Percentiles rank a stretch among this genome's conserved stretches.
phyloP scores from a whole-genome alignment of 2,888 invertebrate genomes.

The Drosophila neotestacea region DNA sequence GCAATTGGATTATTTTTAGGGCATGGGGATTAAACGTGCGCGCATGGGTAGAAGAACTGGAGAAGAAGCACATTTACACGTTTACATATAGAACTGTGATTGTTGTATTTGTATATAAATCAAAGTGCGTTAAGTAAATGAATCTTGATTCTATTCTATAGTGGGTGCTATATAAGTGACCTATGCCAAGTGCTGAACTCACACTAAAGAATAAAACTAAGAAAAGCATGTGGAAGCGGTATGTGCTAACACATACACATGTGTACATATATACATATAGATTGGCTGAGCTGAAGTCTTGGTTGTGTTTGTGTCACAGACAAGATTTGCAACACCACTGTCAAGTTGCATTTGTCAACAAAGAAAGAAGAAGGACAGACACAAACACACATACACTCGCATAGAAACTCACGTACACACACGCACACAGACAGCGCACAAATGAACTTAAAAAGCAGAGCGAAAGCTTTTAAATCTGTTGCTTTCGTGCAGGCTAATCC shows the following conservation, averaged over 20 bases:
- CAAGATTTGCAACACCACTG: constrained; percentile 80
- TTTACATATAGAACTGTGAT: background rate
- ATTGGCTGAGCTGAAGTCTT: constrained; percentile 22
- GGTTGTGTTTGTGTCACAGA: constrained; percentile 55
- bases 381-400: constrained; percentile 15
- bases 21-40: constrained; percentile 60
- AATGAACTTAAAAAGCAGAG: constrained; percentile 80
- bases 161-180: constrained; percentile 45
- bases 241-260: constrained; percentile 36
- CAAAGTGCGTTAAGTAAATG: constrained; percentile 5
- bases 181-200: constrained; percentile 49
- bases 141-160: background rate
- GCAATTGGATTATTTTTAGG: constrained; percentile 71
- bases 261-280: constrained; percentile 10
- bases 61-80: constrained; percentile 7
- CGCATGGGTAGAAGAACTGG: constrained; percentile 47
- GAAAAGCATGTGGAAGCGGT: constrained; percentile 49
- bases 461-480: constrained; percentile 85
- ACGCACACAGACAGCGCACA: constrained; percentile 64
- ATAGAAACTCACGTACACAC: constrained; percentile 23
- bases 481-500: constrained; percentile 85
- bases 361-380: constrained; percentile 46
- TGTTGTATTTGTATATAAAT: background rate
- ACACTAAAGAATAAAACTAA: constrained; percentile 7
- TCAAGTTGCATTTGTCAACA: constrained; percentile 81